Evolutionary conservation across 1,140 invertebrate species (phyloP), one percentile per base, ranked within the genome.

Genomic region (Lethocerus indicus): DNA sequence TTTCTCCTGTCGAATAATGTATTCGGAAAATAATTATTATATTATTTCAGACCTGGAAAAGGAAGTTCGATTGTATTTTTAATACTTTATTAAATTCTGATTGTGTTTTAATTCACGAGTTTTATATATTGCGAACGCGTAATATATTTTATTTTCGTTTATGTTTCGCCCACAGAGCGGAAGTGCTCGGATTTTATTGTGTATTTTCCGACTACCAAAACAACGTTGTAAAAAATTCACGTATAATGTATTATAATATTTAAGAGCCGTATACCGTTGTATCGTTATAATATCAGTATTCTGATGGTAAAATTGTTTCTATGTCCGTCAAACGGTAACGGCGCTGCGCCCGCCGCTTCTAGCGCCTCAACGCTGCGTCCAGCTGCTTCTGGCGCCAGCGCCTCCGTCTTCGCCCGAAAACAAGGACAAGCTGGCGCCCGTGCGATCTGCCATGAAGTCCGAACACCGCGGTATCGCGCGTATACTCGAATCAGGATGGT

Each of bases 401-500:
- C 68, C 75, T 18, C 72, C 74, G 4, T 58, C 80, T 18, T 79
- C 79, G 56, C 56, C 71, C 20, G 76, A 79, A 62, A 81, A 82
- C 60, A 67, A 67, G 32, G 70, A 74, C 25, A 70, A 71, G 50
- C 55, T 73, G 51, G 81, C 78, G 36, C 74, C 77, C 4, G 79
- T 76, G 64, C 78, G 81, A 62, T 58, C 75, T 54, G 78, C 79
- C 4, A 74, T 77, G 60, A 66, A 68, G 57, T 64, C 63, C 46
- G 67, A 70, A 4, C 68, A 76, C 61, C 68, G 72, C 54, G 68
- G 73, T 42, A 76, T 81, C 52, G 77, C 78, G n/a, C 62, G 71
- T 7, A 71, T 73, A 56, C 59, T 81, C 13, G 79, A 81, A 61
- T 75, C 75, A 74, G 73, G 59, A 81, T 81, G 75, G 74, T 81